A percentile compares a stretch with the other conserved stretches of the same genome.
Evolutionary conservation across 1,140 invertebrate genomes (phyloP).

Genomic region (Leptoteleia sp.): DNA sequence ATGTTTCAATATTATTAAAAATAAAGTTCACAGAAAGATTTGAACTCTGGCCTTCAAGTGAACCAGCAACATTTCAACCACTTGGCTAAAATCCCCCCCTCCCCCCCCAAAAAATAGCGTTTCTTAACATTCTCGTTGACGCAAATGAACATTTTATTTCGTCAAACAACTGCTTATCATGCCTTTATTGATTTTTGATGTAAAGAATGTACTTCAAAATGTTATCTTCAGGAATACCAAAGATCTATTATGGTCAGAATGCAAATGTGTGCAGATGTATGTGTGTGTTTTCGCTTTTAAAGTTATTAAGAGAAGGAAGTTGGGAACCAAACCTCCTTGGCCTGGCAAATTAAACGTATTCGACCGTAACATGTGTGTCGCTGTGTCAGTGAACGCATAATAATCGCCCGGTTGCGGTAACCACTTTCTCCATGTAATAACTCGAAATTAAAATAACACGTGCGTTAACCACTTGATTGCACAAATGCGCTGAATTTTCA

Average conservation of each 20-base stretch:
- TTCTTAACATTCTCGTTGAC: no score
- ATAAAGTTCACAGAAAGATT: no score
- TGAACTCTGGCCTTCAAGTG: no score
- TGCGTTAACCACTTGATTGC: no score
- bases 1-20: no score
- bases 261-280: slow-evolving; percentile 11
- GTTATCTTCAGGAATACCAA: background rate
- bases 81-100: no score
- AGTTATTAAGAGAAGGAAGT: slow-evolving; percentile 48
- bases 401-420: slow-evolving; percentile 28
- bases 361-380: slow-evolving; percentile 31
- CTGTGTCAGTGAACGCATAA: slow-evolving; percentile 42
- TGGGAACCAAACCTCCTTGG: slow-evolving; percentile 51
- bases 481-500: no score
- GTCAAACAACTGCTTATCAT: no score
- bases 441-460: slow-evolving; percentile 20
- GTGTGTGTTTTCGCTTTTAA: slow-evolving; percentile 1
- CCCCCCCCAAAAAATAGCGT: no score
- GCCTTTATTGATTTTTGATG: background rate
- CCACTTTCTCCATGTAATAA: slow-evolving; percentile 42
- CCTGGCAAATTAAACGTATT: slow-evolving; percentile 39
- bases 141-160: no score
- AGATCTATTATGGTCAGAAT: slow-evolving; percentile 1
- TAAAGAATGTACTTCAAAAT: background rate
- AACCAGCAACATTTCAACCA: no score